These are phyloP conservation scores for Nasonia giraulti DNA, from an alignment of 1,140 invertebrate genomes.

Conservation along the genomic window DNA sequence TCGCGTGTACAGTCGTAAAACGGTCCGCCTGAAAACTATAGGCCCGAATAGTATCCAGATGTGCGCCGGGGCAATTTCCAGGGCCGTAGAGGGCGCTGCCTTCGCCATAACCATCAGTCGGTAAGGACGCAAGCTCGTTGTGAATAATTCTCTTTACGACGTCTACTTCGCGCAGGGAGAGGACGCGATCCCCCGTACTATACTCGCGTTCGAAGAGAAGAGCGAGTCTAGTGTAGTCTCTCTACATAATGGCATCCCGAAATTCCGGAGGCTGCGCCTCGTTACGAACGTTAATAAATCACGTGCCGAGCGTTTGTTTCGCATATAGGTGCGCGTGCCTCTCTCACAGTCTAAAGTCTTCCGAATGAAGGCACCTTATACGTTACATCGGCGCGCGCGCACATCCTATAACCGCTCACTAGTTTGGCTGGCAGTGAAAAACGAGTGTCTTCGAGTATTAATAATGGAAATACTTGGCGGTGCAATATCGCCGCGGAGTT, in stretches of 20 bases:
- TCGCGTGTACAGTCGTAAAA: conserved; percentile 24
- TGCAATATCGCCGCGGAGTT: not conserved
- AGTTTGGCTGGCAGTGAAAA: conserved; percentile 39
- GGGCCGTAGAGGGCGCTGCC: conserved; percentile 15
- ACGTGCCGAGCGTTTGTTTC: conserved; percentile 55
- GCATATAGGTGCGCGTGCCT: conserved; percentile 27
- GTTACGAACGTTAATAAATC: conserved; percentile 65
- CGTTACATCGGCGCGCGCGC: not conserved
- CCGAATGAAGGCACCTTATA: conserved; percentile 2
- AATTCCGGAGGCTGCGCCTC: conserved; percentile 46
- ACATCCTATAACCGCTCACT: not conserved
- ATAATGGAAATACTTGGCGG: conserved; percentile 28
- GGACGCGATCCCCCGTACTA: too few species aligned
- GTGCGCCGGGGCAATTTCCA: not conserved
- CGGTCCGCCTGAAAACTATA: conserved; percentile 33
- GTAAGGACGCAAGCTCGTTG: conserved; percentile 22
- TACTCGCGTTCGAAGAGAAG: too few species aligned
- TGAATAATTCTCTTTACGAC: conserved; percentile 26
- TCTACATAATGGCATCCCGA: conserved; percentile 11
- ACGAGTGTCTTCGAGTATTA: conserved; percentile 39
- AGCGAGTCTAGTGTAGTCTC: not conserved
- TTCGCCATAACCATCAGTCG: not conserved
- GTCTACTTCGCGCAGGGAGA: conserved; percentile 23
- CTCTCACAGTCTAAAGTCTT: not conserved
- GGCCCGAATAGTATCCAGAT: conserved; percentile 5